Base-by-base conservation (phyloP, 2,113 vertebrate species). In the Orientallactaga bullata region DNA sequence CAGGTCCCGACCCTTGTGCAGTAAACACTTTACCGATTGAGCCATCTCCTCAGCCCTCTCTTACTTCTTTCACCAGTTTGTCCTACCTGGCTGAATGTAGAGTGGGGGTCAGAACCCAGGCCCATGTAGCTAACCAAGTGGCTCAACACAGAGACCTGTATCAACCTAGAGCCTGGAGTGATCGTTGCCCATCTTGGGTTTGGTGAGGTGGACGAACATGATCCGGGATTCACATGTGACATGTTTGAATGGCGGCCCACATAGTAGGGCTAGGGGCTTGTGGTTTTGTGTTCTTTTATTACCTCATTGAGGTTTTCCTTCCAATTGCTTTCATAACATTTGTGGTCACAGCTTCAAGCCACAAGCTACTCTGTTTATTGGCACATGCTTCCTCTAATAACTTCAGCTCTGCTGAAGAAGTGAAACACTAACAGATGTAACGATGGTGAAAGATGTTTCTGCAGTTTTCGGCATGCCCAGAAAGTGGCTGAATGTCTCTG, bases 311-410 rank as follows among this genome's bases (percentile, higher is more conserved):
- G 16, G 78, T 42, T 39, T 94, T 28, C 91, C 60, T 95, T 93
- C 82, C 79, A 92, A 88, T 82, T 79, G 65, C 28, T 76, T 88
- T 94, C 90, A 63, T 88, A 71, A 83, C 37, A 90, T 39, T 0
- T 21, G 77, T 55, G 88, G 73, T 88, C 82, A 24, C 32, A 69
- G 39, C 60, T 79, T 94, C 74, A 77, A 85, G 92, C 92, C 90
- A 90, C 90, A 95, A 86, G 65, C 85, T 37, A 69, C 88, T 87
- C 77, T 16, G 74, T 82, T 90, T 85, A 73, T 71, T 85, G 58
- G 73, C 82, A 88, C 90, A 32, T 15, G 3, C 71, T 85, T 90
- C 58, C 89, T 92, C 61, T 79, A 71, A 78, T 71, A 47, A 35
- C 47, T 58, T 80, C 0, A 66, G 5, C 83, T 92, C 79, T 83